phyloP scores from a whole-genome alignment of 2,113 vertebrate genomes.

The Gobio gobio region DNA sequence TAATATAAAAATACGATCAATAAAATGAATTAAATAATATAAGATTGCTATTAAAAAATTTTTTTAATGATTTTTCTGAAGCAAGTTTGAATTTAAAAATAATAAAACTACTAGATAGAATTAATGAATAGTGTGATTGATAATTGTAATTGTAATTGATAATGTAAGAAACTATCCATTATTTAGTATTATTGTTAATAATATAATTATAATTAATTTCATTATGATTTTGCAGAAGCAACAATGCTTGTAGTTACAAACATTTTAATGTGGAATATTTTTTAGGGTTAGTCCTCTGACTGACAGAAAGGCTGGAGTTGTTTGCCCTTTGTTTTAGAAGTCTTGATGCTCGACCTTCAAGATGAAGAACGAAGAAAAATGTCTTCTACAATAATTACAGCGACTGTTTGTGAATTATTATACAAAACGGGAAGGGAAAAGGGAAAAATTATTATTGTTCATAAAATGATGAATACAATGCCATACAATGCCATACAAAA shows the following conservation, averaged over 20 bases:
- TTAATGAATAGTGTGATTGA: neutral
- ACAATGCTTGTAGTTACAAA: neutral
- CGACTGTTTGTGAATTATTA: too few species aligned
- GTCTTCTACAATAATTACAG: neutral
- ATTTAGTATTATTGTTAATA: neutral
- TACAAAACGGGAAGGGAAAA: neutral
- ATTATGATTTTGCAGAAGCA: neutral
- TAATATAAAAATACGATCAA: neutral
- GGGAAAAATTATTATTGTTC: neutral
- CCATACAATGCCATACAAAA: neutral
- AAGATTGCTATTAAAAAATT: neutral
- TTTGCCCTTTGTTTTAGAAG: slow-evolving; percentile 7
- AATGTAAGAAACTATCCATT: neutral
- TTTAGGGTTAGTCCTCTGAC: neutral
- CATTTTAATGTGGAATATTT: neutral
- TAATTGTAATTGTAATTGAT: neutral
- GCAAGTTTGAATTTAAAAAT: neutral
- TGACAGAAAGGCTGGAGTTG: neutral
- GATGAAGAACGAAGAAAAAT: neutral
- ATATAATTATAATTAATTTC: neutral
- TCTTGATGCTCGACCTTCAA: neutral
- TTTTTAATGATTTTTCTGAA: neutral
- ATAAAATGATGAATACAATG: neutral
- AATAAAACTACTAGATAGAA: neutral
- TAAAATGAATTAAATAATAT: neutral